Base-by-base conservation (phyloP, 2,888 invertebrate genomes). In the Dasypolia templi region DNA sequence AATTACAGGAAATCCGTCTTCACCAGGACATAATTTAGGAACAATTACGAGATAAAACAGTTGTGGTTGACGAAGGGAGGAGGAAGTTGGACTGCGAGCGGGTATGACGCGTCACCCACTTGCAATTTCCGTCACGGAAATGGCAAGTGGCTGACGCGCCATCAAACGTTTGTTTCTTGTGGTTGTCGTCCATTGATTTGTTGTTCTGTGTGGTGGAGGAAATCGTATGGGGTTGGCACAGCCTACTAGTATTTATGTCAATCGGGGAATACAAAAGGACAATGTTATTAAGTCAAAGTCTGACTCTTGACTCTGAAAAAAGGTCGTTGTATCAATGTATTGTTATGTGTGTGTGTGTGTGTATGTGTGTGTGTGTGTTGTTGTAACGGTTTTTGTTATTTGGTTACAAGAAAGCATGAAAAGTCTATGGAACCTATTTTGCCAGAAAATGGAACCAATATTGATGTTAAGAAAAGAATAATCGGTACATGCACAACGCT, bases 11-110 rank as follows among this genome's bases (percentile, higher is more conserved):
- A 46, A 61, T 81, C 65, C 44, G 51, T 72, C 77, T 46, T 53
- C 55, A 81, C 83, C 71, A 77, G 67, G 85, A 80, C 63, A 73
- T 85, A 73, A 85, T 85, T 87, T 84, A 68, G 61, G 67, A 75
- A 77, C 86, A 86, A 87, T 87, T 87, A 87, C 70, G 73, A 81
- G 82, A 81, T 87, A 87, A 87, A 87, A 87, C 87, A 85, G 86
- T 87, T 84, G 84, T 64, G 87, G 87, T 74, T 75, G 75, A 69
- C n/a, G n/a, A n/a, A n/a, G n/a, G n/a, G n/a, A n/a, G n/a, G n/a
- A n/a, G n/a, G n/a, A n/a, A n/a, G n/a, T n/a, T n/a, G n/a, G n/a
- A n/a, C n/a, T 86, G 80, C 61, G 65, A 82, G 87, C 77, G 87
- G 85, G 84, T 76, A 70, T n/a, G n/a, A n/a, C n/a, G n/a, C n/a